Percentiles rank a stretch among this genome's conserved stretches.
phyloP scores from a whole-genome alignment of 1,140 invertebrate genomes.

The Arctopsyche grandis region DNA sequence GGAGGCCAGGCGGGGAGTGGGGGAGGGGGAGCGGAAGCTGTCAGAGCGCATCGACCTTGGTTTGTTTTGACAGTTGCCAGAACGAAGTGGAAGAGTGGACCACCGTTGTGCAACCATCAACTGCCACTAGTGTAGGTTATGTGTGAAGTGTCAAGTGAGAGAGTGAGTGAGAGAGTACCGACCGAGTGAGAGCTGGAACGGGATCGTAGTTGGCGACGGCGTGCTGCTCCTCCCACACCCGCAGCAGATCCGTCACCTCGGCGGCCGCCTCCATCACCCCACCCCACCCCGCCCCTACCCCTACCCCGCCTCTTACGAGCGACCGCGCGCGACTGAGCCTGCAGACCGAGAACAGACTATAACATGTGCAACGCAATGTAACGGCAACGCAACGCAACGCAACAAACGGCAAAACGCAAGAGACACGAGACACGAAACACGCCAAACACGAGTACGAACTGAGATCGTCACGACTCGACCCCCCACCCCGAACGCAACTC shows the following conservation, averaged over 20 bases:
- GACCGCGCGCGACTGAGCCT: background rate
- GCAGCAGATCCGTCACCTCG: conserved; percentile 74
- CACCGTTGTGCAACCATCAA: background rate
- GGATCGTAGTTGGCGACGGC: conserved; percentile 73
- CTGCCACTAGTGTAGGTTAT: conserved; percentile 14
- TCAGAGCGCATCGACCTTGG: background rate
- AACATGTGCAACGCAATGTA: too few relatives aligned
- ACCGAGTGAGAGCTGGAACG: conserved; percentile 72
- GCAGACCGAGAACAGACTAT: too few relatives aligned
- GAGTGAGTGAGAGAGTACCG: conserved; percentile 64
- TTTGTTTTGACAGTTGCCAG: background rate
- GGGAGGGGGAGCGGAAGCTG: background rate
- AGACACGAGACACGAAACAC: background rate
- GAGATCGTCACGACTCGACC: background rate
- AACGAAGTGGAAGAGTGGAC: background rate
- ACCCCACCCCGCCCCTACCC: background rate
- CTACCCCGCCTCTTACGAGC: background rate
- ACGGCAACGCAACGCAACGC: background rate
- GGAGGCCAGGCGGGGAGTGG: too few relatives aligned
- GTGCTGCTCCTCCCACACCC: conserved; percentile 80
- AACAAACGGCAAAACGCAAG: too few relatives aligned
- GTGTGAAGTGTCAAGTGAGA: background rate
- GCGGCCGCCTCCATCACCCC: conserved; percentile 33
- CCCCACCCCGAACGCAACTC: too few relatives aligned
- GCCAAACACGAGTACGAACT: background rate